Evolutionary conservation across 2,797 vertebrate genomes (phyloP).

Genomic region (Spheniscus humboldti): DNA sequence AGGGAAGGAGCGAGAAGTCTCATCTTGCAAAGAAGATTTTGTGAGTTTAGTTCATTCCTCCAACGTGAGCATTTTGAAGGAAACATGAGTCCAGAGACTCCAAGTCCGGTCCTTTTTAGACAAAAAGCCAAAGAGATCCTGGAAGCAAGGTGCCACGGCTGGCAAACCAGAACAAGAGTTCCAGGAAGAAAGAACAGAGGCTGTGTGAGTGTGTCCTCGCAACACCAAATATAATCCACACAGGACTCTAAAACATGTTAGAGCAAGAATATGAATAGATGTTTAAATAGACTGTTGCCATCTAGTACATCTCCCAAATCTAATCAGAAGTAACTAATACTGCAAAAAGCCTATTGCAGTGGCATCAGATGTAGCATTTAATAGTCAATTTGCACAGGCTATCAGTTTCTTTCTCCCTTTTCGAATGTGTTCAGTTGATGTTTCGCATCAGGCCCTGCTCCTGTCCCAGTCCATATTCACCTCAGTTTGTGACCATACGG

Average conservation of each 20-base stretch:
- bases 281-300: constrained; percentile 17
- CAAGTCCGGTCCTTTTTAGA: not conserved
- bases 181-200: not conserved
- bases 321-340: constrained; percentile 38
- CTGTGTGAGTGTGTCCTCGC: not conserved
- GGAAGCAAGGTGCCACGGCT: not conserved
- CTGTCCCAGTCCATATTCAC: not conserved
- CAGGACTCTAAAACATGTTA: not conserved
- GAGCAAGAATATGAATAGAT: not conserved
- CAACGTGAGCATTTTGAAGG: not conserved
- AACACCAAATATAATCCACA: not conserved
- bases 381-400: not conserved
- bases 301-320: constrained; percentile 27
- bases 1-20: not conserved
- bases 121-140: not conserved
- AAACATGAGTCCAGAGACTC: not conserved
- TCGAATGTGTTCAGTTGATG: not conserved
- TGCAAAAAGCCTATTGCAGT: not conserved
- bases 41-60: not conserved
- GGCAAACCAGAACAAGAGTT: not conserved
- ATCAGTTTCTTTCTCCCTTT: not conserved
- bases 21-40: not conserved
- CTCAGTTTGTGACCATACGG: not conserved
- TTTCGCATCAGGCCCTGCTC: not conserved
- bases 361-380: not conserved